A percentile compares a stretch with the other conserved stretches of the same genome.
These are phyloP conservation scores for Cygnus olor DNA, from an alignment of 2,797 vertebrate species.

Conservation along the genomic window DNA sequence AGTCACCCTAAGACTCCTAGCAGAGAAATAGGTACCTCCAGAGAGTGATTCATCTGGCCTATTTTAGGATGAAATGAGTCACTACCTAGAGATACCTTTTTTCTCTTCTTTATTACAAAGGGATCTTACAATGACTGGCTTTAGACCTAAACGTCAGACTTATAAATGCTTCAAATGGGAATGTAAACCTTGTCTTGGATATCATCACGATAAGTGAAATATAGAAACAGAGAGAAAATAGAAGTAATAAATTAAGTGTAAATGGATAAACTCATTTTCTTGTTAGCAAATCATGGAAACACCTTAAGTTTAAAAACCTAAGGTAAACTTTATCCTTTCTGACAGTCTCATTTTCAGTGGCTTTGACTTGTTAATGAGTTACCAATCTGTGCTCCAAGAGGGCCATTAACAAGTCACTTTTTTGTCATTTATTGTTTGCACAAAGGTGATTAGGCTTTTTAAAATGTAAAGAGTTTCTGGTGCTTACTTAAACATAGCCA, in stretches of 20 bases:
- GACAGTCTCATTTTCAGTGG: background rate
- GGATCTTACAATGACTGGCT: background rate
- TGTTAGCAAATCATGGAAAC: background rate
- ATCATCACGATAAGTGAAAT: background rate
- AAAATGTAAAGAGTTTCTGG: background rate
- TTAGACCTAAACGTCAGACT: background rate
- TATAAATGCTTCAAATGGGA: background rate
- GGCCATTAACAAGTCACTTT: background rate
- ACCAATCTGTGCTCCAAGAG: background rate
- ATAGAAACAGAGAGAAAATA: background rate
- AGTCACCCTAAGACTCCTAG: background rate
- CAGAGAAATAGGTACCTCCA: background rate
- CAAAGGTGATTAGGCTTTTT: background rate
- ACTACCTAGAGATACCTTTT: background rate
- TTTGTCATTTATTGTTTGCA: background rate
- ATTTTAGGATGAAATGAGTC: conserved; percentile 10
- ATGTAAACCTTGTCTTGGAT: background rate
- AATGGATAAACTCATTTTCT: background rate
- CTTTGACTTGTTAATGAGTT: background rate
- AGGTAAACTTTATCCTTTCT: background rate
- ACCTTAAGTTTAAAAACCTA: background rate
- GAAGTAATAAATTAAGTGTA: background rate
- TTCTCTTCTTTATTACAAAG: background rate
- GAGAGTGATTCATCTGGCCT: conserved; percentile 3
- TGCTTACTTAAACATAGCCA: background rate